Conservation (phyloP, 2,888 invertebrate genomes). For the Eupelmus urozonus region DNA sequence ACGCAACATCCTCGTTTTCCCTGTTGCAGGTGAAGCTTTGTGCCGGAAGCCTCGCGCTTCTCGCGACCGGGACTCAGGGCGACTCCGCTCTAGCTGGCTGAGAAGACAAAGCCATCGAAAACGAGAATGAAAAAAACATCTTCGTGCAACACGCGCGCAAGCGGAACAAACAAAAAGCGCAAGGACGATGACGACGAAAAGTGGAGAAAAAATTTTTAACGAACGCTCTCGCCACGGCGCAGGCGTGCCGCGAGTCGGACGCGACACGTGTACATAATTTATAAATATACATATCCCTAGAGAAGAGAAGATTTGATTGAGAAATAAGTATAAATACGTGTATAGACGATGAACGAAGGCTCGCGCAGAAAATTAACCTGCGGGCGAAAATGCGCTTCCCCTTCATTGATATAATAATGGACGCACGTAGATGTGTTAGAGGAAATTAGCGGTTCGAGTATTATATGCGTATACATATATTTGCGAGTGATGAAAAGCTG, state of each 20-base stretch:
- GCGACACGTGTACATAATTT: conserved; percentile 36
- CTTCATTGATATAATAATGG: conserved; percentile 1
- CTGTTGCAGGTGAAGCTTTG: conserved; percentile 60
- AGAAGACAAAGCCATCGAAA: background rate
- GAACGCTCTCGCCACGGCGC: background rate
- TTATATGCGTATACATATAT: conserved; percentile 10
- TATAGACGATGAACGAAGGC: background rate
- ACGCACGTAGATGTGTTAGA: background rate
- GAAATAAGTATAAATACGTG: background rate
- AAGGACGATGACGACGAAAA: background rate
- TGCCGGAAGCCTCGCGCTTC: conserved; percentile 59
- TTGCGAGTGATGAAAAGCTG: conserved; percentile 16
- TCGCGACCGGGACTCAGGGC: conserved; percentile 56
- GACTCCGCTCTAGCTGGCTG: conserved; percentile 32
- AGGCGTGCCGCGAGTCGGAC: background rate
- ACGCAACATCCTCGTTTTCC: background rate
- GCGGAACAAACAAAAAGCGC: conserved; percentile 5
- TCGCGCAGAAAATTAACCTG: conserved; percentile 19
- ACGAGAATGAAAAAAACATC: background rate
- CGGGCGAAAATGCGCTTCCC: conserved; percentile 44
- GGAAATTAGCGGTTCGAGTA: conserved; percentile 15
- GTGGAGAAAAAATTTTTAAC: background rate
- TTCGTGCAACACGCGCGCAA: background rate
- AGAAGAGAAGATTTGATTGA: background rate
- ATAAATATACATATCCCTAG: background rate